Evolutionary conservation across 2,113 vertebrate genomes (phyloP), one percentile per base, ranked within the genome.

Genomic region (Variabilichromis moorii): DNA sequence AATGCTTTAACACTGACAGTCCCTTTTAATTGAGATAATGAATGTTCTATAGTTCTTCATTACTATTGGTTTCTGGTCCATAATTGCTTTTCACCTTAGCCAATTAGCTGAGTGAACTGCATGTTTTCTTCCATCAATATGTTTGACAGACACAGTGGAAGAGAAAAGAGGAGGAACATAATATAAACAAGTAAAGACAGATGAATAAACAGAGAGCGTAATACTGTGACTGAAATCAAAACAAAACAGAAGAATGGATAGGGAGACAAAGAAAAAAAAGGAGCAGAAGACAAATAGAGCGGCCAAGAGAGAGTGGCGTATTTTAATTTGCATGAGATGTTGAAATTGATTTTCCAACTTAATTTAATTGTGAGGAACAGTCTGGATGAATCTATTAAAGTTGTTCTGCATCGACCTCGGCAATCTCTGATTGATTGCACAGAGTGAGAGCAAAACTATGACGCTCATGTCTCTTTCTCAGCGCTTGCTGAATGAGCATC

Each of bases 291-390:
- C 45, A 71, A 90, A 92, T 89, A 81, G 47, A 90, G 80, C 61
- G 28, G 76, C 73, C 40, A 63, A 84, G 82, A 83, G 54, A 91
- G 85, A 93, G 76, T 86, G 86, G 83, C 89, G 63, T 84, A 90
- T 84, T 87, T 89, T 90, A 82, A 93, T 95, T 93, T 91, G 86
- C 93, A 92, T 89, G 85, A 92, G 90, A 93, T 92, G 81, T 88
- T 8, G 26, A 87, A 92, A 95, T 94, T 91, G 95, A 95, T 95
- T 96, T 94, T 93, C 84, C 82, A 87, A 89, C 89, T 81, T 94
- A 92, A 95, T 95, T 88, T 89, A 94, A 95, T 95, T 94, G 92
- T 78, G 76, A 68, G 45, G 91, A 91, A 89, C 85, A 91, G 88
- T 91, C 88, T 79, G 89, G 87, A 87, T 93, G 89, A 91, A 94